Evolutionary conservation across 2,797 vertebrate species (phyloP).

Genomic region (Siniperca obscura): DNA sequence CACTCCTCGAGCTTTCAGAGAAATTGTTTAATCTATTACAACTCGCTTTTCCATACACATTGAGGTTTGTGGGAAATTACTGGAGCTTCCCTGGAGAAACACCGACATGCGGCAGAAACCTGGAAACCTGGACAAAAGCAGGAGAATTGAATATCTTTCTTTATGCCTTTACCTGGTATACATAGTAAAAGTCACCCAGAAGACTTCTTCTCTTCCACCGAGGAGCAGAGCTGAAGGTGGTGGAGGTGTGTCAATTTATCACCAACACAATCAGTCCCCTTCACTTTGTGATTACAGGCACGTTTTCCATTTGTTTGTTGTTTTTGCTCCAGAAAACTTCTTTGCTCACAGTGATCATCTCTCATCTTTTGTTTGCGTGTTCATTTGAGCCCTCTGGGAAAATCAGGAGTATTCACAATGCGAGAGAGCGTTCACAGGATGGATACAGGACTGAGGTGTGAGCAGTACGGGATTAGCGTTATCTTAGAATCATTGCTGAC

Average conservation of each 20-base stretch:
- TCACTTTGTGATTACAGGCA: conserved; percentile 46
- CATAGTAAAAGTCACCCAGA: background rate
- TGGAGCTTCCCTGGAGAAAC: background rate
- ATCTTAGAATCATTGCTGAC: background rate
- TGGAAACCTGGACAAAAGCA: background rate
- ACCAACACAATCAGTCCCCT: background rate
- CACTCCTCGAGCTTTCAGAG: background rate
- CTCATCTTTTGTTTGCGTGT: background rate
- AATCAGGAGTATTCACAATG: background rate
- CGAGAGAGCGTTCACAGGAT: background rate
- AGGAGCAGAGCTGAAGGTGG: background rate
- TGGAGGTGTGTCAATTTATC: background rate
- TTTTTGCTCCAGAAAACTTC: conserved; percentile 6
- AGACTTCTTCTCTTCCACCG: background rate
- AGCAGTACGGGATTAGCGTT: background rate
- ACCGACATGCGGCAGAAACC: background rate
- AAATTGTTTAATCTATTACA: background rate
- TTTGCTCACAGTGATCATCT: conserved; percentile 7
- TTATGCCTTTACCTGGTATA: too few species aligned
- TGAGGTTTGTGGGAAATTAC: background rate
- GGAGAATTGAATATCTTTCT: background rate
- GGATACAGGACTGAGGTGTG: background rate
- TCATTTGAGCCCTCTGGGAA: background rate
- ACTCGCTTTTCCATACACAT: background rate
- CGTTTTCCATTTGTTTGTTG: conserved; percentile 47